A percentile compares a stretch with the other conserved stretches of the same genome.
These are phyloP conservation scores for Mesocricetus auratus DNA, from an alignment of 2,113 vertebrate species.

Conservation along the genomic window DNA sequence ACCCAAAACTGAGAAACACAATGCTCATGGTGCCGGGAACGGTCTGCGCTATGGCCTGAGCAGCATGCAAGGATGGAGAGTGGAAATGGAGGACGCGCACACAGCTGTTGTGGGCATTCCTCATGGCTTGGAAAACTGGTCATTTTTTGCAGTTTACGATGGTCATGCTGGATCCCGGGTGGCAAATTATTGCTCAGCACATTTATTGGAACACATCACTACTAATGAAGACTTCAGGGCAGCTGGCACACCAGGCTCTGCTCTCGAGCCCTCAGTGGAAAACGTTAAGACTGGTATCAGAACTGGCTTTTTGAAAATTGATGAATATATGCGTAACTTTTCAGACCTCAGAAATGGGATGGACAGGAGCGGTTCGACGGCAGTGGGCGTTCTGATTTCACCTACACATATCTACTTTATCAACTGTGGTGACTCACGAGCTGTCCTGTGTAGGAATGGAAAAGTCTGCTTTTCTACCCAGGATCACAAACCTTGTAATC, in stretches of 20 bases:
- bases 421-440: constrained; percentile 98
- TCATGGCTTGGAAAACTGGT: constrained; percentile 96
- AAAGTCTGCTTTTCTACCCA: constrained; percentile 98
- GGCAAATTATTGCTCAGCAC: constrained; percentile 97
- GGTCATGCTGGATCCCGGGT: constrained; percentile 98
- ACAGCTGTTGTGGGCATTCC: constrained; percentile 96
- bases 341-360: constrained; percentile 97
- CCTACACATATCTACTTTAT: constrained; percentile 97
- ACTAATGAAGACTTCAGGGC: constrained; percentile 94
- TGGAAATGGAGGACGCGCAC: constrained; percentile 99
- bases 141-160: constrained; percentile 98
- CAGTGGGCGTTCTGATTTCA: constrained; percentile 96
- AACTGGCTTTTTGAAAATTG: constrained; percentile 98
- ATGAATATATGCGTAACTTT: constrained; percentile 99
- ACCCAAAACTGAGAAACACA: constrained; percentile 99
- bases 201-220: constrained; percentile 98
- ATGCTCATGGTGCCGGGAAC: constrained; percentile 95
- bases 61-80: constrained; percentile 99
- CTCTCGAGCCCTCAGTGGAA: constrained; percentile 92
- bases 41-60: constrained; percentile 96
- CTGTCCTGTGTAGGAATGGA: constrained; percentile 95
- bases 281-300: constrained; percentile 96
- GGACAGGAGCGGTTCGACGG: constrained; percentile 98
- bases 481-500: constrained; percentile 99
- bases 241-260: constrained; percentile 86